Evolutionary conservation across 2,113 vertebrate genomes (phyloP), one percentile per base, ranked within the genome.

Genomic region (Pholis gunnellus): DNA sequence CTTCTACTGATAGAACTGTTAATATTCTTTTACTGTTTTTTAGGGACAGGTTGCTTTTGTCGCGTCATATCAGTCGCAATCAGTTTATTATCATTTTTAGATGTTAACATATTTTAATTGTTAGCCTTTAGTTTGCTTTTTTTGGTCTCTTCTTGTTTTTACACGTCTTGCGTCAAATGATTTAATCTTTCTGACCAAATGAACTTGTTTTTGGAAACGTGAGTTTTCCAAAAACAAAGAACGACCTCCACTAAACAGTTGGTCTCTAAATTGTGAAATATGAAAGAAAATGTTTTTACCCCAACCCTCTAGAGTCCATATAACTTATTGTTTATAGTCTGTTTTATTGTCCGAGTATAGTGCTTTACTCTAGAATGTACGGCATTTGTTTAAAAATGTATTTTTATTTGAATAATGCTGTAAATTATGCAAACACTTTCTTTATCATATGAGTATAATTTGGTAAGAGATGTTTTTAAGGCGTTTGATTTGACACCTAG

Each of bases 321-420:
- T 92, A 89, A 92, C 75, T 88, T 91, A 92, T 84, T 94, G 59
- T 77, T 84, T 46, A 85, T 78, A 75, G 29, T 13, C 34, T 48
- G 79, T 72, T 76, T 44, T 78, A 5, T 66, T 72, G 46, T 74
- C 22, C 14, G 77, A 72, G 78, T 71, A 50, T 87, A 81, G 72
- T 91, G 78, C 75, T 85, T 85, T 84, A 90, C 88, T 92, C 88
- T 94, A 91, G 76, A 85, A 25, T 93, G 89, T 93, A 94, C 87
- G 91, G 84, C 94, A 93, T 91, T 92, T 92, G 91, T 91, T 86
- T 71, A 91, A 81, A 89, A 84, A 36, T 73, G 50, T 84, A 79
- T 82, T 70, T 80, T 85, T 79, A 72, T 87, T 87, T 90, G 79
- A 92, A 85, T 90, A 88, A 83, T 83, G 42, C 64, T 93, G 89